Conservation (phyloP, 1,140 invertebrate genomes). For the Asbolus verrucosus region DNA sequence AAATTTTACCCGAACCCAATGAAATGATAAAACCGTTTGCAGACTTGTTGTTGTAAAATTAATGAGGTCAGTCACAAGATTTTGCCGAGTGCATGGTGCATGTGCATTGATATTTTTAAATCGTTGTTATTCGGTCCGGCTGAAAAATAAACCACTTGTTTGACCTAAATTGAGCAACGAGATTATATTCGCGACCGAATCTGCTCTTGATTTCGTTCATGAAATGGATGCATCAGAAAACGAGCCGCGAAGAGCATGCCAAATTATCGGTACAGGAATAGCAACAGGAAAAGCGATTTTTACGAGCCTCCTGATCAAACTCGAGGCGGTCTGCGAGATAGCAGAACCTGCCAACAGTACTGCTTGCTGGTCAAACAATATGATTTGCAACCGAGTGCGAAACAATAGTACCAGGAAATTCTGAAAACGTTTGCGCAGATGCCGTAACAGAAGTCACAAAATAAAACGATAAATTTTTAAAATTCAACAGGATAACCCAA, state of each 20-base stretch:
- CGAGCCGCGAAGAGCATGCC: conserved; percentile 1
- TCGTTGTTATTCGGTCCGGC: not conserved
- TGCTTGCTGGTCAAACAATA: too few species aligned
- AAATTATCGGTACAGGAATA: conserved; percentile 8
- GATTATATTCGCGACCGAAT: conserved; percentile 13
- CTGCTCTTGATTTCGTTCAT: not conserved
- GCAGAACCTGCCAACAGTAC: too few species aligned
- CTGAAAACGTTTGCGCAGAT: too few species aligned
- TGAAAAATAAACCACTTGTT: conserved; percentile 36
- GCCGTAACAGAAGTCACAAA: too few species aligned
- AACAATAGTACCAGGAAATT: conserved; percentile 1
- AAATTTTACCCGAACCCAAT: too few species aligned
- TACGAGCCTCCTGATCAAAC: conserved; percentile 31
- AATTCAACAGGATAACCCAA: too few species aligned
- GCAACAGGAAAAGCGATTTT: conserved; percentile 22
- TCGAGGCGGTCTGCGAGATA: too few species aligned
- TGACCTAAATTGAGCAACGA: conserved; percentile 33
- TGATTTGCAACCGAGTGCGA: too few species aligned
- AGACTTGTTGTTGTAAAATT: conserved; percentile 15
- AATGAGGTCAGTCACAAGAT: conserved; percentile 37
- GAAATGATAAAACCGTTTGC: not conserved
- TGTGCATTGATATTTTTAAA: conserved; percentile 32
- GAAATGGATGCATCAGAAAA: not conserved
- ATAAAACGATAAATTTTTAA: too few species aligned
- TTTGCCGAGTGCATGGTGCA: conserved; percentile 8